These are phyloP conservation scores for Clarias pachynema DNA, from an alignment of 2,797 vertebrate genomes.

Conservation along the genomic window DNA sequence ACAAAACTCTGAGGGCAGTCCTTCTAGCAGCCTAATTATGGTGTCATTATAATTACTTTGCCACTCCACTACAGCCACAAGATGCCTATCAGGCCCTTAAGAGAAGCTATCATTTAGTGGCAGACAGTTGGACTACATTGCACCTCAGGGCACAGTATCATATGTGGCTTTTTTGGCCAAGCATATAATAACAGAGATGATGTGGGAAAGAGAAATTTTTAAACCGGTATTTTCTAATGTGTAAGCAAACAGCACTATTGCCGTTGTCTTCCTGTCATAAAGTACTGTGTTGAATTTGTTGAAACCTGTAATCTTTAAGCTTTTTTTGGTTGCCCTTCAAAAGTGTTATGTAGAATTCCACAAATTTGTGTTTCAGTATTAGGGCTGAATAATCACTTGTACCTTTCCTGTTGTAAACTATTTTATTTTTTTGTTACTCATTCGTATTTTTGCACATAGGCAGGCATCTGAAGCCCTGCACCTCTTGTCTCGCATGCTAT, in stretches of 20 bases:
- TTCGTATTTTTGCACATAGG: background rate
- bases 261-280: background rate
- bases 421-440: background rate
- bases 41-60: slow-evolving; percentile 35
- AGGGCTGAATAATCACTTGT: background rate
- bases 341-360: background rate
- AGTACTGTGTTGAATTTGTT: background rate
- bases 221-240: slow-evolving; percentile 23
- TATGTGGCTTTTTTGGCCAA: slow-evolving; percentile 17
- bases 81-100: slow-evolving; percentile 21
- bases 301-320: background rate
- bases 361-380: background rate
- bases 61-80: slow-evolving; percentile 18
- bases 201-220: slow-evolving; percentile 24
- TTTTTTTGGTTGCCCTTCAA: background rate
- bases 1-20: slow-evolving; percentile 10
- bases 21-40: slow-evolving; percentile 24
- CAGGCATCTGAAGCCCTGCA: background rate
- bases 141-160: slow-evolving; percentile 29
- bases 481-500: background rate
- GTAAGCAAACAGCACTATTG: background rate
- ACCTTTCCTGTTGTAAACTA: background rate
- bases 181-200: slow-evolving; percentile 31
- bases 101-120: slow-evolving; percentile 27
- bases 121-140: slow-evolving; percentile 31